Evolutionary conservation across 2,888 invertebrate species (phyloP).

Genomic region (Ctenicera cuprea): DNA sequence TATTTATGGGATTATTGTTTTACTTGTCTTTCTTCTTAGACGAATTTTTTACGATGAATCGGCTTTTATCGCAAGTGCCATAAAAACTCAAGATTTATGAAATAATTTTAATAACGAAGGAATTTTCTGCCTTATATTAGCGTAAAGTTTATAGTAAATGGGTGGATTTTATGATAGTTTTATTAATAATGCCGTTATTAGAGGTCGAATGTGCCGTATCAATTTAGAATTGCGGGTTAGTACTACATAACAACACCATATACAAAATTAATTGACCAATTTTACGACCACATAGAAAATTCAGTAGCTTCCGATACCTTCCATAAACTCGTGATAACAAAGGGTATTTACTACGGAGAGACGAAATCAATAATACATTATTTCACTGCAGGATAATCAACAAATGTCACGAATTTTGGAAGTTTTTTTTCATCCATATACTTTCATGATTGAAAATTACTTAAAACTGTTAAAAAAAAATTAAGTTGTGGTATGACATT

Average conservation of each 20-base stretch:
- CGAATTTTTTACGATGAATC: too few relatives aligned
- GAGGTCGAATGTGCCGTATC: neutral
- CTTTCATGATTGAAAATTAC: too few relatives aligned
- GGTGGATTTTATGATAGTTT: neutral
- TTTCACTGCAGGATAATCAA: neutral
- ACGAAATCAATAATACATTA: constrained; percentile 20
- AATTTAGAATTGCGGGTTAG: neutral
- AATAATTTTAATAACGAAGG: too few relatives aligned
- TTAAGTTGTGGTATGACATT: too few relatives aligned
- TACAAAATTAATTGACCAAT: constrained; percentile 18
- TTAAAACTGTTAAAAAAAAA: too few relatives aligned
- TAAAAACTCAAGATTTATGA: too few relatives aligned
- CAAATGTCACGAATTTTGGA: neutral
- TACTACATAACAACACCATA: constrained; percentile 7
- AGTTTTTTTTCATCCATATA: too few relatives aligned
- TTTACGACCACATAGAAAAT: constrained; percentile 22
- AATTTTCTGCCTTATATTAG: too few relatives aligned
- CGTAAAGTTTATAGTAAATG: too few relatives aligned
- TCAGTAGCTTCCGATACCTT: constrained; percentile 14
- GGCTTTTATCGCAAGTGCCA: too few relatives aligned
- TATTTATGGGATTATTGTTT: neutral
- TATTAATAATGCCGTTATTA: neutral
- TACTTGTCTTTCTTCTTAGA: neutral
- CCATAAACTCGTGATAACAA: constrained; percentile 19
- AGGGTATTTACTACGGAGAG: neutral